Conservation (phyloP, 2,888 invertebrate genomes). For the Lasioglossum figueresi region DNA sequence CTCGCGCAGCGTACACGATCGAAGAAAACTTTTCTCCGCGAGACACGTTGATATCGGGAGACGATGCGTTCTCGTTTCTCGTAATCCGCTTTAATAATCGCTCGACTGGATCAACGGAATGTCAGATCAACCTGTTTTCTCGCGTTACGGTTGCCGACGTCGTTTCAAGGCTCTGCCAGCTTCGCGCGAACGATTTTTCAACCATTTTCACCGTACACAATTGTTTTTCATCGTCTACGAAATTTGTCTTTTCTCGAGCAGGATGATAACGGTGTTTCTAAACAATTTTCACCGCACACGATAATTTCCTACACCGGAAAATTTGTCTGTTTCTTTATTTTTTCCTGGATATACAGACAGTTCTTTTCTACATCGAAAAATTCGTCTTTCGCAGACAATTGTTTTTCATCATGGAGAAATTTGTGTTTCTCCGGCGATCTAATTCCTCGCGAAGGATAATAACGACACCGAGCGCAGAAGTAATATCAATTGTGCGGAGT, state of each 20-base stretch:
- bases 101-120: background rate
- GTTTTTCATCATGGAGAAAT: too few relatives aligned
- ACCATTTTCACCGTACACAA: background rate
- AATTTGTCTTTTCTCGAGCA: too few relatives aligned
- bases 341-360: too few relatives aligned
- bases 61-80: slow-evolving; percentile 1
- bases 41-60: background rate
- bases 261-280: too few relatives aligned
- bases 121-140: background rate
- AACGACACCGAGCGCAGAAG: background rate
- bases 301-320: too few relatives aligned
- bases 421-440: too few relatives aligned
- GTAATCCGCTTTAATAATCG: background rate
- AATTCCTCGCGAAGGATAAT: background rate
- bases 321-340: too few relatives aligned
- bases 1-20: background rate
- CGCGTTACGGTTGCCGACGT: background rate
- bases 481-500: background rate
- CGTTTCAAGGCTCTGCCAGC: background rate
- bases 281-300: too few relatives aligned
- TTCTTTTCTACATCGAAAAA: too few relatives aligned
- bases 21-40: background rate
- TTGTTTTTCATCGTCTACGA: too few relatives aligned
- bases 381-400: too few relatives aligned
- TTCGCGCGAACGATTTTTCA: background rate